Evolutionary conservation across 2,888 invertebrate species (phyloP).

Genomic region (Diplolepis rosae): DNA sequence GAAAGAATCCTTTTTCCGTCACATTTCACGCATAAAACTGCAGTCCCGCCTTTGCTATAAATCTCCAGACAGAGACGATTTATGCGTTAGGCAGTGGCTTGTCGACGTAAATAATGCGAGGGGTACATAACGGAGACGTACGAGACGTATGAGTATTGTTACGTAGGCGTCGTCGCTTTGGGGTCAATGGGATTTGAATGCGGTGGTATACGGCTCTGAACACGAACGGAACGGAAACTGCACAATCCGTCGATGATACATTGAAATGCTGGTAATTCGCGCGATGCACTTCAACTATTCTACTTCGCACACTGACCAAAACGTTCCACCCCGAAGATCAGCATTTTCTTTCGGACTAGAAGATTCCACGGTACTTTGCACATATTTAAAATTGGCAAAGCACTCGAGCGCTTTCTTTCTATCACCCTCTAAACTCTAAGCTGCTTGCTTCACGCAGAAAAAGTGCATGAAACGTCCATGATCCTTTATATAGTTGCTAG

Average conservation of each 20-base stretch:
- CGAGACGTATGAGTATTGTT: constrained; percentile 23
- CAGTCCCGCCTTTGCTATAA: constrained; percentile 3
- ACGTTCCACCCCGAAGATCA: background rate
- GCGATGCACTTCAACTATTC: constrained; percentile 60
- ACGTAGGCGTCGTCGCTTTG: constrained; percentile 33
- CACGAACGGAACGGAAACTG: constrained; percentile 59
- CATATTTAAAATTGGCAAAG: constrained; percentile 20
- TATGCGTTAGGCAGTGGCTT: constrained; percentile 8
- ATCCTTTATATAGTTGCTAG: background rate
- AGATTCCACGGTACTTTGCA: constrained; percentile 5
- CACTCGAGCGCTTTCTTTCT: background rate
- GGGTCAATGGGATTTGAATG: constrained; percentile 53
- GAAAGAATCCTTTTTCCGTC: background rate
- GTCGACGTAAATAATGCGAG: constrained; percentile 26
- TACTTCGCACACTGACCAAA: constrained; percentile 53
- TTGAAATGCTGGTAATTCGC: constrained; percentile 67
- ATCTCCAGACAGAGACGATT: constrained; percentile 3
- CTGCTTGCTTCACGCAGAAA: background rate
- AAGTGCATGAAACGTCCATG: background rate
- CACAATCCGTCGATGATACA: constrained; percentile 67
- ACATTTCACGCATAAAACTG: background rate
- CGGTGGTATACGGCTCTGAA: constrained; percentile 41
- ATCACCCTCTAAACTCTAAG: constrained; percentile 4
- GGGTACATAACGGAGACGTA: constrained; percentile 21
- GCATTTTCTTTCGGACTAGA: constrained; percentile 7